Conservation (phyloP, 2,113 vertebrate species). For the Phocoena sinus region DNA sequence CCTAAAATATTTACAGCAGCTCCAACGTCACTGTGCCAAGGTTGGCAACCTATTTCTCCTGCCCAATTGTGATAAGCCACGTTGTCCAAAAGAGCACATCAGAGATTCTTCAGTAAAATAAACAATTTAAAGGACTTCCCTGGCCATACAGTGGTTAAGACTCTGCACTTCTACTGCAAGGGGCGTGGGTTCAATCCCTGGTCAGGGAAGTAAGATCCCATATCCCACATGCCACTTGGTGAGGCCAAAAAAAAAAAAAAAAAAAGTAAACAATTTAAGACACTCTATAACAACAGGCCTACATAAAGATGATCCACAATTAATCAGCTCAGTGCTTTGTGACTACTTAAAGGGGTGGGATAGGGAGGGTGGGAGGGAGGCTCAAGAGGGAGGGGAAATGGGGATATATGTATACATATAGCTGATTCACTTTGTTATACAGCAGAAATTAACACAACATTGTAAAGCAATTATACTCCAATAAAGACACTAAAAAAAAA, state of each 20-base stretch:
- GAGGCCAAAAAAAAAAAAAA: neutral
- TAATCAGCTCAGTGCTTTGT: neutral
- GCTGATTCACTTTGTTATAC: no score
- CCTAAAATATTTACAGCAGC: neutral
- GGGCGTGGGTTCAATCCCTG: no score
- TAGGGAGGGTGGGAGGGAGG: no score
- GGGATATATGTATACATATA: no score
- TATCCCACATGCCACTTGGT: no score
- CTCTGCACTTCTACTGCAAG: no score
- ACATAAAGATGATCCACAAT: neutral
- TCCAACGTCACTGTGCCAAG: neutral
- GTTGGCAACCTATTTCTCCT: neutral
- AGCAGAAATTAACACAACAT: no score
- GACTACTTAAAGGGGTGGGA: no score
- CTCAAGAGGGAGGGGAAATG: no score
- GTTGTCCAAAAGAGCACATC: neutral
- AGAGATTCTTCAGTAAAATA: neutral
- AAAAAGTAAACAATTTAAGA: slow-evolving; percentile 20
- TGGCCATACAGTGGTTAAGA: no score
- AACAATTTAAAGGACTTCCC: neutral
- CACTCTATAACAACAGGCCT: neutral
- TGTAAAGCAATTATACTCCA: no score
- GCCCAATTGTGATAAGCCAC: neutral
- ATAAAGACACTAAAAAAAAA: neutral
- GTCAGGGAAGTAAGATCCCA: no score